Base-by-base conservation (phyloP, 2,888 invertebrate species). In the Agriopis aurantiaria region DNA sequence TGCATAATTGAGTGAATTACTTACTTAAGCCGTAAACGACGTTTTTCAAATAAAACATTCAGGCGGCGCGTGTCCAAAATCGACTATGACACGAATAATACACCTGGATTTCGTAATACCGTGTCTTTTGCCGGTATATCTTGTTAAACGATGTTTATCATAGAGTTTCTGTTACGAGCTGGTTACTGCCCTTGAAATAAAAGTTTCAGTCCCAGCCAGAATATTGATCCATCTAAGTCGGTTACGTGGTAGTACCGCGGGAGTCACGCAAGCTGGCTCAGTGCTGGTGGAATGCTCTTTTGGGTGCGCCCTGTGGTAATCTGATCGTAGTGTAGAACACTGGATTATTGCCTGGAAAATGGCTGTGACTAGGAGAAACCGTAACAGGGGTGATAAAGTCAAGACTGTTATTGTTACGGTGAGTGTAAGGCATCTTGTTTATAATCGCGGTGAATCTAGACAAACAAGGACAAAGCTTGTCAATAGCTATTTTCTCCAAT, bases 201-300 rank as follows among this genome's bases (percentile, higher is more conserved):
- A 85, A 84, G 80, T 82, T 58, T 82, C 69, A 82, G 77, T 69
- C 79, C 78, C 75, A 79, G 80, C 79, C 82, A 80, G 76, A 77
- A 77, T 89, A 88, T 88, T 85, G 88, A 88, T 88, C 88, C 83
- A 85, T 85, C 83, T 82, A 72, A 79, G 55, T 69, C 52, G 83
- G 82, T 84, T 78, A 81, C 80, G 85, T 83, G 81, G 82, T 78
- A 79, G 79, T 80, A 75, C 74, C 72, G 80, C 77, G 71, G 80
- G 80, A 80, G 90, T 85, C 92, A 91, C 92, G 92, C 91, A 85
- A 91, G 73, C 83, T 81, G 78, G 23, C 78, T 83, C 83, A 83
- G 85, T 85, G 76, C 81, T 80, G 77, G 78, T 77, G 75, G 78
- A 81, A 81, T 78, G 81, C 83, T 83, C 83, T 84, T 78, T 74